phyloP scores from a whole-genome alignment of 2,888 invertebrate species.

The Gymnocheta viridis region DNA sequence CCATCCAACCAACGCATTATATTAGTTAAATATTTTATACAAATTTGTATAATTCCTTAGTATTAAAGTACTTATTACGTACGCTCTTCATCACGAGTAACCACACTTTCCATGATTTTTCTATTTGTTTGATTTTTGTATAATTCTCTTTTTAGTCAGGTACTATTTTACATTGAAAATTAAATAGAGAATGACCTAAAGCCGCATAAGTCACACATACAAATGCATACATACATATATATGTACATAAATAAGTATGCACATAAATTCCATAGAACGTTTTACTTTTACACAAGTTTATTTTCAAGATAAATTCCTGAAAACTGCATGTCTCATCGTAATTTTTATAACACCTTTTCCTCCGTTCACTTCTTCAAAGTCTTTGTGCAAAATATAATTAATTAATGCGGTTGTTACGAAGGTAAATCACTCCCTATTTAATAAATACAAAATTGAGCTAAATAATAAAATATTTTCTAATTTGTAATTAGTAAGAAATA shows the following conservation, averaged over 20 bases:
- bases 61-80: conserved; percentile 67
- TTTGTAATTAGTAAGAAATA: no score
- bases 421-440: neutral
- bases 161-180: conserved; percentile 53
- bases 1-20: neutral
- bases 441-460: conserved; percentile 13
- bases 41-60: neutral
- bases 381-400: conserved; percentile 1
- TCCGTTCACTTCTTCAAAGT: neutral
- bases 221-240: conserved; percentile 8
- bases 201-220: conserved; percentile 31
- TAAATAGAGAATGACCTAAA: conserved; percentile 34
- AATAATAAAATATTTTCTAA: conserved; percentile 29
- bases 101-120: conserved; percentile 67
- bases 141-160: conserved; percentile 56
- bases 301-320: conserved; percentile 44
- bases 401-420: conserved; percentile 25
- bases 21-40: neutral
- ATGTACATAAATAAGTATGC: neutral
- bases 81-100: conserved; percentile 75
- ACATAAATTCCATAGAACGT: conserved; percentile 9
- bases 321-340: conserved; percentile 40
- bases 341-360: conserved; percentile 2
- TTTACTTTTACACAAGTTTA: neutral
- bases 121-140: conserved; percentile 34